Conservation (phyloP, 2,797 vertebrate species). For the Clarias laeviceps region DNA sequence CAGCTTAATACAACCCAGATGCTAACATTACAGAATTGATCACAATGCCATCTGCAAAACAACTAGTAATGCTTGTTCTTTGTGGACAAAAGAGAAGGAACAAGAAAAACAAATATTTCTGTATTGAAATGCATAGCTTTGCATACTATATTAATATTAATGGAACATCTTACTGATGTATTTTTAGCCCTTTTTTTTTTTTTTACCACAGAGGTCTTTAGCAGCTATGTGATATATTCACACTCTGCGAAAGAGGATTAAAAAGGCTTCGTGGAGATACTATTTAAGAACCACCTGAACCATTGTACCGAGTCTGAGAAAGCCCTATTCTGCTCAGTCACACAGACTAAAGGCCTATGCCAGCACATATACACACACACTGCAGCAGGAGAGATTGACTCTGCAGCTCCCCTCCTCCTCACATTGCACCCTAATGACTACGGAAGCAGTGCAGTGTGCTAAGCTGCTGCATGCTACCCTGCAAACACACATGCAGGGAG, state of each 20-base stretch:
- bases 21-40: constrained; percentile 17
- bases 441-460: constrained; percentile 47
- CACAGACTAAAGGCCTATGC: constrained; percentile 54
- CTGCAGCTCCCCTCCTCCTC: constrained; percentile 57
- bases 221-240: background rate
- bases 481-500: constrained; percentile 48
- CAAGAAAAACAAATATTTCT: constrained; percentile 13
- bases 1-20: constrained; percentile 21
- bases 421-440: constrained; percentile 55
- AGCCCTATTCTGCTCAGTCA: constrained; percentile 25
- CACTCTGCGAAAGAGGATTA: background rate
- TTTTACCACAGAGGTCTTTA: background rate
- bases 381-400: constrained; percentile 40
- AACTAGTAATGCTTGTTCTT: background rate
- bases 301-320: constrained; percentile 37
- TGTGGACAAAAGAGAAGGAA: background rate
- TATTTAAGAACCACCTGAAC: constrained; percentile 32
- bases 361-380: constrained; percentile 50
- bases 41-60: constrained; percentile 7
- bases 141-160: background rate
- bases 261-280: background rate
- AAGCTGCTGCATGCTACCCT: constrained; percentile 26
- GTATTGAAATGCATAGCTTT: constrained; percentile 15
- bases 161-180: background rate
- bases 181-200: constrained; percentile 16